These are phyloP conservation scores for Phoxinus dragarum DNA, from an alignment of 2,797 vertebrate species.

Conservation along the genomic window DNA sequence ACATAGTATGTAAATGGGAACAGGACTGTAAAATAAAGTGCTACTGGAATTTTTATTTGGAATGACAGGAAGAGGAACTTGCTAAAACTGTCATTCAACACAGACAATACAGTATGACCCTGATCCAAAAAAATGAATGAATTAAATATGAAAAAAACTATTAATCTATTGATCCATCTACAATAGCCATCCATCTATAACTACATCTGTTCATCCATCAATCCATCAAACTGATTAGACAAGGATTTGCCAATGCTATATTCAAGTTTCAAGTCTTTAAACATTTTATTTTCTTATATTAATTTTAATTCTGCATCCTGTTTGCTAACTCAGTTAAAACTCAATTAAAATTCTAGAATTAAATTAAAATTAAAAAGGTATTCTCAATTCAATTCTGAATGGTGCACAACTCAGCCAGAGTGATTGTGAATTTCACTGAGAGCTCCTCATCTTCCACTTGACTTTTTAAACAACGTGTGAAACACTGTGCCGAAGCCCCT, in stretches of 20 bases:
- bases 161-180: neutral
- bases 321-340: neutral
- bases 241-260: neutral
- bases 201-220: neutral
- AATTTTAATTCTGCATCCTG: neutral
- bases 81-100: neutral
- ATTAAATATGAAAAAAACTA: neutral
- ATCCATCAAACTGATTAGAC: neutral
- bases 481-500: conserved; percentile 37
- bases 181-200: neutral
- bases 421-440: neutral
- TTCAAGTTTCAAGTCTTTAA: neutral
- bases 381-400: neutral
- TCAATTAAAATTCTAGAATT: neutral
- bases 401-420: neutral
- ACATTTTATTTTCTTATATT: neutral
- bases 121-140: neutral
- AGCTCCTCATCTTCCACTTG: conserved; percentile 37
- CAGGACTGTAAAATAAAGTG: no score
- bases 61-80: neutral
- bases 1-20: no score
- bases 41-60: neutral
- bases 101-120: neutral
- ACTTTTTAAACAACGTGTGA: conserved; percentile 28
- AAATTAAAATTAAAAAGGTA: neutral